A percentile compares a stretch with the other conserved stretches of the same genome.
Evolutionary conservation across 2,797 vertebrate species (phyloP).

Genomic region (Mycteria americana): DNA sequence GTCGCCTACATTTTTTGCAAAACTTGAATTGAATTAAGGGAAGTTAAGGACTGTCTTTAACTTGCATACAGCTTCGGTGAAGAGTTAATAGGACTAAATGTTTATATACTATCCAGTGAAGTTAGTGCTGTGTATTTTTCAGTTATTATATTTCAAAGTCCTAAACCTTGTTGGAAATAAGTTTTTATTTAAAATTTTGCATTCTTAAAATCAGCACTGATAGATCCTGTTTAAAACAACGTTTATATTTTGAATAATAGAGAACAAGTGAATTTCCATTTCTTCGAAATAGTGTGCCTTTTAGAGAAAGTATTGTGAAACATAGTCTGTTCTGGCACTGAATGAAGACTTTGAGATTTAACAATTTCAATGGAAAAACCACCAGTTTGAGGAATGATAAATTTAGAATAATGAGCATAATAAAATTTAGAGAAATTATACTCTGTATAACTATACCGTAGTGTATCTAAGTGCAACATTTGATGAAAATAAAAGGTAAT

Average conservation of each 20-base stretch:
- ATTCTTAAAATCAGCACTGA: neutral
- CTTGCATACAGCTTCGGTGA: neutral
- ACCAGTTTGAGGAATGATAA: neutral
- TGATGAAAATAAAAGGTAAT: neutral
- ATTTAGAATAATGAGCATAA: neutral
- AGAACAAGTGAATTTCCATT: neutral
- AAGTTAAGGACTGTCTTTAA: neutral
- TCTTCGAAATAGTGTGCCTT: neutral
- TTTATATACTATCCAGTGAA: neutral
- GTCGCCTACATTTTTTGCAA: neutral
- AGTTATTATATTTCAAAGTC: neutral
- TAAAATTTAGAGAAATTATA: neutral
- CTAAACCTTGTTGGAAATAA: neutral
- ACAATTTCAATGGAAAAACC: neutral
- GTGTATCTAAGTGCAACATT: neutral
- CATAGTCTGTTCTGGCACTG: neutral
- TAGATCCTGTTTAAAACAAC: neutral
- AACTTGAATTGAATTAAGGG: neutral
- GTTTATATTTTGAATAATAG: neutral
- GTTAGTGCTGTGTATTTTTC: neutral
- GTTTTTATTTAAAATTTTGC: neutral
- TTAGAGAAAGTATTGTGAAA: neutral
- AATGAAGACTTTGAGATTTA: neutral
- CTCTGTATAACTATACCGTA: neutral
- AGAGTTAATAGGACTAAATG: neutral